phyloP scores from a whole-genome alignment of 2,797 vertebrate species.

The Bradypodion pumilum region DNA sequence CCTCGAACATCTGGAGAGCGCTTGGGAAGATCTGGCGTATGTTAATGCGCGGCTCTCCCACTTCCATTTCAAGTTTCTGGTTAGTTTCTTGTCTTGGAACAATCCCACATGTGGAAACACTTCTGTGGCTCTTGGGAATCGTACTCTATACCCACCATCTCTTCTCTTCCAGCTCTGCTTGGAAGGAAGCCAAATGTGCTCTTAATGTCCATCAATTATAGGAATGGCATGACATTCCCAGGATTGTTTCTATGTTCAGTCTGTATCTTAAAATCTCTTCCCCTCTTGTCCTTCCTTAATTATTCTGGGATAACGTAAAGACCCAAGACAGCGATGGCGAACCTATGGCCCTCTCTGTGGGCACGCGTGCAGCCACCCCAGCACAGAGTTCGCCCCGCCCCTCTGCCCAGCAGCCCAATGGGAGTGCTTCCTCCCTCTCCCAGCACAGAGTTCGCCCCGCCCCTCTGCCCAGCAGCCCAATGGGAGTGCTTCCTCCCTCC shows the following conservation, averaged over 20 bases:
- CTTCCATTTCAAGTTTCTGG: too few species aligned
- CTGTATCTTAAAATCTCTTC: not conserved
- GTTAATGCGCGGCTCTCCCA: not conserved
- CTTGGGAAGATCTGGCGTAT: not conserved
- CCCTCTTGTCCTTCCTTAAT: not conserved
- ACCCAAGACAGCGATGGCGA: too few species aligned
- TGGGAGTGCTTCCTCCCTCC: too few species aligned
- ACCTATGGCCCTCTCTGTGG: too few species aligned
- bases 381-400: too few species aligned
- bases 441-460: too few species aligned
- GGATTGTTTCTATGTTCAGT: not conserved
- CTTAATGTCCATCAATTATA: conserved; percentile 9
- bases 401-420: too few species aligned
- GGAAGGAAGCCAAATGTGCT: not conserved
- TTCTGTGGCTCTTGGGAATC: conserved; percentile 4
- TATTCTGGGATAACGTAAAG: not conserved
- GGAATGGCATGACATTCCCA: not conserved
- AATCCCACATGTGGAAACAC: not conserved
- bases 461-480: too few species aligned
- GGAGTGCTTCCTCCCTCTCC: too few species aligned
- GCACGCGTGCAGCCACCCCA: too few species aligned
- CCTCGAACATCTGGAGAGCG: too few species aligned
- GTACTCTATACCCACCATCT: not conserved
- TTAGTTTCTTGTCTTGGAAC: not conserved
- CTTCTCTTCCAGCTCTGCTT: not conserved